Evolutionary conservation across 1,140 invertebrate species (phyloP), one percentile per base, ranked within the genome.

Genomic region (Colletes latitarsis): DNA sequence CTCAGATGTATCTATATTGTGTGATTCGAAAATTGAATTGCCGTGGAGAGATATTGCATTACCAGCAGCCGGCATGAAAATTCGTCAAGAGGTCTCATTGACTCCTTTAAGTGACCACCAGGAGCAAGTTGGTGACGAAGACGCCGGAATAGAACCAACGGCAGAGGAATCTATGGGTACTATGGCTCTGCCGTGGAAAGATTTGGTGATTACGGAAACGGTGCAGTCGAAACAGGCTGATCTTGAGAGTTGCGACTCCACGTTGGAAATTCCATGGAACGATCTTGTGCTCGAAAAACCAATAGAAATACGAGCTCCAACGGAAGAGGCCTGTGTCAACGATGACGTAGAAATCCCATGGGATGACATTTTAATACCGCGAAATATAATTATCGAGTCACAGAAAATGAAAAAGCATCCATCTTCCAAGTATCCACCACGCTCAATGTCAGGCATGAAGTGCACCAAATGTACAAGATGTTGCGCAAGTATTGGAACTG

Each of bases 321-420:
- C 57, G 2, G 69, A 88, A 41, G 76, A 86, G 10, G 78, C 15
- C 9, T 89, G 87, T 21, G 9, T 14, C 3, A 30, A 73, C 6
- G 83, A 91, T 21, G 84, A 89, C 14, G 81, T 92, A 0, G 91
- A 92, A 70, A 90, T 92, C 17, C 91, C 91, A 8, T 91, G 91
- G 91, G 76, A 89, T 6, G 87, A 90, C 14, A 89, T 92, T 46
- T 73, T 91, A 55, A 66, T 91, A 64, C 89, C 91, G 2, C 55
- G 43, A 9, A 89, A 91, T 72, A 83, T 92, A 14, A 30, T 90
- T 15, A 89, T 92, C 8, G 64, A 81, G 30, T 6, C 83, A 0
- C 72, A 76, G 14, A 86, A 67, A 14, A 87, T 82, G 12, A 85
- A 66, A 64, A 88, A 77, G 52, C 86, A 90, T 82, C 88, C 88